phyloP scores from a whole-genome alignment of 1,140 invertebrate genomes.

The Glossosoma conforme region DNA sequence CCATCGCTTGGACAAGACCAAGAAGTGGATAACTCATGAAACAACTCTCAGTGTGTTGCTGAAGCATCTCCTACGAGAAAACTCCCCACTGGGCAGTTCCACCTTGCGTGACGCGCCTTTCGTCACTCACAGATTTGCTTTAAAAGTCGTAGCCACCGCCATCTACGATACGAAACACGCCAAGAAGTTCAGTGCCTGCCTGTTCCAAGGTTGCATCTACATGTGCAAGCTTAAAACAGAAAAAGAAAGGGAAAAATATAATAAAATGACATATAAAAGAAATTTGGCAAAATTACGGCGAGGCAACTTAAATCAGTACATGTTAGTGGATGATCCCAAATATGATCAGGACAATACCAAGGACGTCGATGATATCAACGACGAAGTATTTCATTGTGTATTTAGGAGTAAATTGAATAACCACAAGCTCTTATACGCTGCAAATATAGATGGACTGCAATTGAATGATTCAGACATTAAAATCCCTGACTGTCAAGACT shows the following conservation, averaged over 20 bases:
- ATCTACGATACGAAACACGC: conserved; percentile 58
- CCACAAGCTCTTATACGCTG: conserved; percentile 58
- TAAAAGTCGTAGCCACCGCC: conserved; percentile 64
- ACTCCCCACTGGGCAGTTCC: conserved; percentile 14
- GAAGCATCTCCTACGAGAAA: conserved; percentile 5
- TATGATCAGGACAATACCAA: conserved; percentile 24
- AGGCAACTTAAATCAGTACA: conserved; percentile 79
- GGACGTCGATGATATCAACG: conserved; percentile 61
- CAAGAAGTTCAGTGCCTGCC: conserved; percentile 63
- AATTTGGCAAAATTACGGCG: conserved; percentile 65
- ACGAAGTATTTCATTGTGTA: conserved; percentile 61
- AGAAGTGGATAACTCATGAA: conserved; percentile 1
- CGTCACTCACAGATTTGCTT: conserved; percentile 64
- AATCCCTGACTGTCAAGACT: too few species aligned
- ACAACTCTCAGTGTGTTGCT: conserved; percentile 2
- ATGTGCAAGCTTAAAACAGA: conserved; percentile 63
- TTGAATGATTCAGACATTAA: conserved; percentile 36
- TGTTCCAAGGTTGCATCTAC: conserved; percentile 64
- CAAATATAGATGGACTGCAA: conserved; percentile 62
- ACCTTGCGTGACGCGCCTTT: conserved; percentile 52
- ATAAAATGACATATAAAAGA: conserved; percentile 44
- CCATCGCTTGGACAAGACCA: not conserved
- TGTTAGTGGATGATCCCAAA: conserved; percentile 46
- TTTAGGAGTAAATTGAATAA: conserved; percentile 52
- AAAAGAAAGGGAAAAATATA: conserved; percentile 44